phyloP scores from a whole-genome alignment of 2,113 vertebrate species.

The Hydropotes inermis region DNA sequence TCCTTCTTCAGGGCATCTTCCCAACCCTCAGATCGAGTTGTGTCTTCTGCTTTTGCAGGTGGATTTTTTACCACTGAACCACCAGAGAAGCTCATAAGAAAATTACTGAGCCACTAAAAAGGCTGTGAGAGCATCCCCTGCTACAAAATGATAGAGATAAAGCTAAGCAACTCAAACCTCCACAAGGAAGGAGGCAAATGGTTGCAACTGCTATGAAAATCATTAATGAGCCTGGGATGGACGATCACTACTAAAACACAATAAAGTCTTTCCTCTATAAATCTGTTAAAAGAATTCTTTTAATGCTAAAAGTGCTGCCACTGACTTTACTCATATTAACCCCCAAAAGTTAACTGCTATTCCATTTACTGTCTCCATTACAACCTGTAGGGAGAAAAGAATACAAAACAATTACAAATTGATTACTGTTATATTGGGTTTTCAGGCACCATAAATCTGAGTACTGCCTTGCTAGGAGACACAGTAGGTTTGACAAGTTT shows the following conservation, averaged over 20 bases:
- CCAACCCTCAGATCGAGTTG: background rate
- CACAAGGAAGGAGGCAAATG: background rate
- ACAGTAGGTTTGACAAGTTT: conserved; percentile 38
- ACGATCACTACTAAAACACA: background rate
- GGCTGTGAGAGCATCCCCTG: background rate
- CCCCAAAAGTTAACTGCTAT: conserved; percentile 31
- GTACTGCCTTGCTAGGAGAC: conserved; percentile 9
- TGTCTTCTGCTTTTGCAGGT: background rate
- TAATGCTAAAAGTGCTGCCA: background rate
- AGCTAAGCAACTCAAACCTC: background rate
- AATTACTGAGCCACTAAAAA: background rate
- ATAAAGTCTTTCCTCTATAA: background rate
- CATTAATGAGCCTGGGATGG: background rate
- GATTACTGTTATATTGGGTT: conserved; percentile 4
- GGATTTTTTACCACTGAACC: background rate
- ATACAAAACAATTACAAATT: conserved; percentile 48
- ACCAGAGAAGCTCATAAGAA: background rate
- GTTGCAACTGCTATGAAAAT: background rate
- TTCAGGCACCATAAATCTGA: conserved; percentile 53
- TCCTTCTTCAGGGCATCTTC: background rate
- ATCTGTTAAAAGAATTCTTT: background rate
- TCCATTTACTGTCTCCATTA: background rate
- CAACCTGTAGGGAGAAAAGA: background rate
- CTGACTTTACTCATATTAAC: background rate
- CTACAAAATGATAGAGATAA: background rate